Percentiles rank a stretch among this genome's conserved stretches.
Evolutionary conservation across 1,140 invertebrate species (phyloP).

Genomic region (Callitettix versicolor): DNA sequence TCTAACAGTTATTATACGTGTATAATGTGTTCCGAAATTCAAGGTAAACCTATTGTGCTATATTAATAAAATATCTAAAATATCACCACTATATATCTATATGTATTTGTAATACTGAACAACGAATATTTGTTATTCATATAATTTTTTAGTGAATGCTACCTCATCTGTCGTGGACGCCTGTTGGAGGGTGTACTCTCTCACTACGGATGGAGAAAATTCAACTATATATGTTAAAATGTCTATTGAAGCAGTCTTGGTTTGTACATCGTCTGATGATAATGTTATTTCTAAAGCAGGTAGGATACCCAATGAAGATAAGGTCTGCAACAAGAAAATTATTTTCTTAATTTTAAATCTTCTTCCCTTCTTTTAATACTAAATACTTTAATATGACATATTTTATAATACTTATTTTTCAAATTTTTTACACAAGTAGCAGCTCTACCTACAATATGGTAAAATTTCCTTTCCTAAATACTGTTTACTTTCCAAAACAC

Average conservation of each 20-base stretch:
- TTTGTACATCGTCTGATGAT: conserved; percentile 82
- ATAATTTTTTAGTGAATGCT: conserved; percentile 22
- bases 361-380: background rate
- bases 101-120: no score
- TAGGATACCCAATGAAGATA: conserved; percentile 87
- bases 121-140: no score
- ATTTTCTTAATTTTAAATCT: conserved; percentile 12
- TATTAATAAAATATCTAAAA: no score
- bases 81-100: no score
- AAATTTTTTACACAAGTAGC: no score
- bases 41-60: no score
- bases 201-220: conserved; percentile 92
- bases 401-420: no score
- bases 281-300: conserved; percentile 89
- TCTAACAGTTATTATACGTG: no score
- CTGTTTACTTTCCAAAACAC: no score
- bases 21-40: no score
- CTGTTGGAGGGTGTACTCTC: conserved; percentile 93
- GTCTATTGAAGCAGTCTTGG: conserved; percentile 93
- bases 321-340: conserved; percentile 46
- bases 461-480: no score
- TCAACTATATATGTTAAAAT: conserved; percentile 97
- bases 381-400: background rate
- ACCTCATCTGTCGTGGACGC: conserved; percentile 79
- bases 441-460: no score